Conservation (phyloP, 2,888 invertebrate genomes). For the Saturnia japonica region DNA sequence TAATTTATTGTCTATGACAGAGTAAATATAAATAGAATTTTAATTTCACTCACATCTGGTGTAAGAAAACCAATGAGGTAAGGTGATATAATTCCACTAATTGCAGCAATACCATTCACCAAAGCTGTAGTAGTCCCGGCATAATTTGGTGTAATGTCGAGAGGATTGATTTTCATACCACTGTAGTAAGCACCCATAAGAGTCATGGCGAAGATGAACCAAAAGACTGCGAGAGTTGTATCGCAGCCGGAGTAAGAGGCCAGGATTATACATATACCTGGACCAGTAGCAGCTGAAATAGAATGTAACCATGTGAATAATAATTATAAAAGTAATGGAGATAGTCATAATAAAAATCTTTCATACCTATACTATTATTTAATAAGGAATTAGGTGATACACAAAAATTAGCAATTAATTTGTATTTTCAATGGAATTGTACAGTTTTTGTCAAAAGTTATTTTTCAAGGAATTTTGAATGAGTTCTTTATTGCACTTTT, state of each 20-base stretch:
- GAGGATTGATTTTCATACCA: conserved; percentile 85
- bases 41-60: conserved; percentile 75
- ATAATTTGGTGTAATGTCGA: conserved; percentile 85
- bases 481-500: too few relatives aligned
- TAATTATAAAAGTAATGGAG: background rate
- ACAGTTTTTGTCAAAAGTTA: too few relatives aligned
- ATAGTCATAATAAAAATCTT: too few relatives aligned
- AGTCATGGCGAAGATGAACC: conserved; percentile 85
- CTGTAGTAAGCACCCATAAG: conserved; percentile 88
- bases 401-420: too few relatives aligned
- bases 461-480: too few relatives aligned
- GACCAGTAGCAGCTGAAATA: conserved; percentile 82
- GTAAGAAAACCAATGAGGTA: conserved; percentile 84
- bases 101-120: conserved; percentile 84
- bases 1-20: too few relatives aligned
- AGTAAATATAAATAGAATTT: background rate
- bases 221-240: conserved; percentile 74
- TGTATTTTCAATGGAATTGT: too few relatives aligned
- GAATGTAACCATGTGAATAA: background rate
- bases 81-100: conserved; percentile 84
- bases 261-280: conserved; percentile 83
- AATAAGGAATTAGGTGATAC: background rate
- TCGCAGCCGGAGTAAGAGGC: conserved; percentile 85
- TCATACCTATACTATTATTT: background rate
- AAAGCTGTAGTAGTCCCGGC: conserved; percentile 85